phyloP scores from a whole-genome alignment of 2,113 vertebrate genomes.

The Phylloscopus trochiloides region DNA sequence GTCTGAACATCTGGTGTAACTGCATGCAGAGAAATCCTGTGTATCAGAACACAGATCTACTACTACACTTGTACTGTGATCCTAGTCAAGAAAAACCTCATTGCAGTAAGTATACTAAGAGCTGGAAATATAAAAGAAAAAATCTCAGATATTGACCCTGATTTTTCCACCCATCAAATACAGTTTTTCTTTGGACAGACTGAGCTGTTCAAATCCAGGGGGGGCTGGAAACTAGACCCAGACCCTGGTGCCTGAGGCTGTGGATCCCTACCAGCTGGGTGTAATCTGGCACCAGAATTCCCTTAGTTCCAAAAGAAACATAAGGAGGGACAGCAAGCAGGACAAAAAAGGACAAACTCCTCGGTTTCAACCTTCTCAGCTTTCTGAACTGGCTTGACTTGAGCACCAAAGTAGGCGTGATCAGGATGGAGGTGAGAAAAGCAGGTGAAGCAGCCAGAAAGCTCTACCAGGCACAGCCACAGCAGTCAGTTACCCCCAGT shows the following conservation, averaged over 20 bases:
- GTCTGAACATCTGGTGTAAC: not conserved
- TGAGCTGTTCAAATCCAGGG: not conserved
- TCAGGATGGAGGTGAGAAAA: not conserved
- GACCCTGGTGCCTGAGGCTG: not conserved
- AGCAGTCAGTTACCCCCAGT: not conserved
- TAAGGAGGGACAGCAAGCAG: not conserved
- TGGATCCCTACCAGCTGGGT: not conserved
- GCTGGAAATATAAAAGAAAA: not conserved
- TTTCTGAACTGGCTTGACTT: not conserved
- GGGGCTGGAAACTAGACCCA: not conserved
- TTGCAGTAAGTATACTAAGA: not conserved
- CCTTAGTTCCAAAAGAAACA: not conserved
- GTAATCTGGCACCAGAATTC: not conserved
- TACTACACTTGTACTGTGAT: not conserved
- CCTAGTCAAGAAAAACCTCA: not conserved
- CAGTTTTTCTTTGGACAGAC: not conserved
- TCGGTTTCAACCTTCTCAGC: not conserved
- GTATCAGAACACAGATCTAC: not conserved
- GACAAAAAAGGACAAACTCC: not conserved
- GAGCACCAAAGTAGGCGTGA: accelerated
- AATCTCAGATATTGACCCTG: not conserved
- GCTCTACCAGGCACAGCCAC: not conserved
- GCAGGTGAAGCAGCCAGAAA: not conserved
- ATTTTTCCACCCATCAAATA: not conserved
- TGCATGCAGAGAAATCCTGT: not conserved